phyloP scores from a whole-genome alignment of 1,140 invertebrate species.

The Meloidogyne floridensis region DNA sequence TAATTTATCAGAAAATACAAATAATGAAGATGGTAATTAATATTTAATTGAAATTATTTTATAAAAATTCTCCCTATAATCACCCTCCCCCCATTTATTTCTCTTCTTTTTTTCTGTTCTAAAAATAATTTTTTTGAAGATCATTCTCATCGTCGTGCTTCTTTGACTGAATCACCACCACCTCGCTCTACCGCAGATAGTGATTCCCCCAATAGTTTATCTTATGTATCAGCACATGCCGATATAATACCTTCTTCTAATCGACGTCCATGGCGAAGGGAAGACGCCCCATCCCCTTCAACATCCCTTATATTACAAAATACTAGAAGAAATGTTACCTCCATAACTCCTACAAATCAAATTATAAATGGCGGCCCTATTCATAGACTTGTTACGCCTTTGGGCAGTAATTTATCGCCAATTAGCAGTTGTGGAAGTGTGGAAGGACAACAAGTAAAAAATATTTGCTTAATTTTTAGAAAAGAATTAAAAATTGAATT shows the following conservation, averaged over 20 bases:
- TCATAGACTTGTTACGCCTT: not conserved
- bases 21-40: not conserved
- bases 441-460: not conserved
- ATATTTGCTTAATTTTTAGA: not conserved
- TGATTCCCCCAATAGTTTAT: not conserved
- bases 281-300: constrained; percentile 30
- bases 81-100: no score
- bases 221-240: not conserved
- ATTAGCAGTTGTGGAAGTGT: constrained; percentile 34
- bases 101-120: not conserved
- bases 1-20: not conserved
- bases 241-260: not conserved
- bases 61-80: no score
- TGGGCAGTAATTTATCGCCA: constrained; percentile 20
- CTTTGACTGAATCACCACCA: not conserved
- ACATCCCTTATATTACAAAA: not conserved
- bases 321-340: not conserved
- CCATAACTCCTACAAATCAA: constrained; percentile 15
- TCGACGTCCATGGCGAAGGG: constrained; percentile 11
- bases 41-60: not conserved
- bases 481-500: not conserved
- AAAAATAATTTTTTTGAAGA: not conserved
- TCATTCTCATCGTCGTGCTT: no score
- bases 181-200: not conserved
- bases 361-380: not conserved